Evolutionary conservation across 1,140 invertebrate genomes (phyloP).

Genomic region (Sitodiplosis mosellana): DNA sequence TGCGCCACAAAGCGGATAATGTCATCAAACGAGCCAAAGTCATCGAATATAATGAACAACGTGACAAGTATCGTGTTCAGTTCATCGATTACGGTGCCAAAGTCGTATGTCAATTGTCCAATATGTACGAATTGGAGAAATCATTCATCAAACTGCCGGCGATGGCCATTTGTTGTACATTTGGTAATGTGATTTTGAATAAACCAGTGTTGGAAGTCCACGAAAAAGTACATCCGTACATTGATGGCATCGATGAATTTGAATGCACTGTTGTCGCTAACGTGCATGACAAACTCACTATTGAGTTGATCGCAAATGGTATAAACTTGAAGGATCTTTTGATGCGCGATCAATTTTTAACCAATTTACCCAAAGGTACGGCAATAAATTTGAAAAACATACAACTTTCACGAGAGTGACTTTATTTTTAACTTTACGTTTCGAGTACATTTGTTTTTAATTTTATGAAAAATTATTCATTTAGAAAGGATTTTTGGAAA

Average conservation of each 20-base stretch:
- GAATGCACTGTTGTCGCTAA: constrained; percentile 16
- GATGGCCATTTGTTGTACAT: constrained; percentile 43
- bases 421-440: no score
- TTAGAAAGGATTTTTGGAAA: no score
- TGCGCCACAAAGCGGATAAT: constrained; percentile 43
- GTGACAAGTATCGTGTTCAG: constrained; percentile 36
- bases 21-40: constrained; percentile 47
- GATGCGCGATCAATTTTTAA: constrained; percentile 13
- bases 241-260: constrained; percentile 14
- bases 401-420: no score
- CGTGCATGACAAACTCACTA: constrained; percentile 5
- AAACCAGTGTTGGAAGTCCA: constrained; percentile 30
- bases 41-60: constrained; percentile 29
- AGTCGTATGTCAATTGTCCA: constrained; percentile 31
- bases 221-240: constrained; percentile 30
- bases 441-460: no score
- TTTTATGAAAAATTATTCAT: no score
- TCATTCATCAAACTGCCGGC: constrained; percentile 44
- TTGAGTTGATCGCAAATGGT: constrained; percentile 17
- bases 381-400: constrained; percentile 1
- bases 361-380: constrained; percentile 8
- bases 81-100: constrained; percentile 60
- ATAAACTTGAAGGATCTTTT: constrained; percentile 12
- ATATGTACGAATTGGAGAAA: constrained; percentile 46
- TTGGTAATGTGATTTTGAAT: constrained; percentile 35